Percentiles rank a stretch among this genome's conserved stretches.
phyloP scores from a whole-genome alignment of 2,888 invertebrate species.

The Cryptus viduatorius region DNA sequence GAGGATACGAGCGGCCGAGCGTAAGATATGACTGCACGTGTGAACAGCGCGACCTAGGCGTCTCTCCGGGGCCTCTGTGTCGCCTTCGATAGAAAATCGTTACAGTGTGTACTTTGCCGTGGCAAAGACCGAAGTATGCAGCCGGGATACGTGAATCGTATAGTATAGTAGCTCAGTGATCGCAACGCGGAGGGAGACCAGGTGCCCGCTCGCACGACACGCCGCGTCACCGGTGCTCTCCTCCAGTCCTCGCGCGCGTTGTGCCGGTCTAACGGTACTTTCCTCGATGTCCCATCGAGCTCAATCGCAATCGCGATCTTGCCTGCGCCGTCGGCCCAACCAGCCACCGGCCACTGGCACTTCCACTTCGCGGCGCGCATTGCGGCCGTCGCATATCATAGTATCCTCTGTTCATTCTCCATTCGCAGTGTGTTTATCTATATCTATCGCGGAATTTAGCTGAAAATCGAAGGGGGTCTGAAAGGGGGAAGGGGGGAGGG shows the following conservation, averaged over 20 bases:
- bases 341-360: conserved; percentile 58
- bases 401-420: background rate
- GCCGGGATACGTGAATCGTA: conserved; percentile 56
- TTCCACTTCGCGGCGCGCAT: conserved; percentile 40
- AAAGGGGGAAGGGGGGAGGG: background rate
- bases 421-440: background rate
- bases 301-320: conserved; percentile 82
- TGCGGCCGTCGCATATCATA: background rate
- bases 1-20: conserved; percentile 52
- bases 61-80: conserved; percentile 53
- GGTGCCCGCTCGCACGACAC: conserved; percentile 75
- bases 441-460: conserved; percentile 61
- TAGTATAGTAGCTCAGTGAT: conserved; percentile 56
- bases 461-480: conserved; percentile 56
- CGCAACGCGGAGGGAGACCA: conserved; percentile 72
- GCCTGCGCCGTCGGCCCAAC: conserved; percentile 40
- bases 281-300: conserved; percentile 79
- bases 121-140: conserved; percentile 27
- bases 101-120: conserved; percentile 44
- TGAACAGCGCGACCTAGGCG: conserved; percentile 72
- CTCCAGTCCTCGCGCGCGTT: conserved; percentile 59
- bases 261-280: conserved; percentile 79
- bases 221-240: conserved; percentile 76
- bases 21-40: conserved; percentile 70
- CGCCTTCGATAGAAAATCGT: conserved; percentile 57